phyloP scores from a whole-genome alignment of 2,113 vertebrate species.

The Hymenochirus boettgeri region DNA sequence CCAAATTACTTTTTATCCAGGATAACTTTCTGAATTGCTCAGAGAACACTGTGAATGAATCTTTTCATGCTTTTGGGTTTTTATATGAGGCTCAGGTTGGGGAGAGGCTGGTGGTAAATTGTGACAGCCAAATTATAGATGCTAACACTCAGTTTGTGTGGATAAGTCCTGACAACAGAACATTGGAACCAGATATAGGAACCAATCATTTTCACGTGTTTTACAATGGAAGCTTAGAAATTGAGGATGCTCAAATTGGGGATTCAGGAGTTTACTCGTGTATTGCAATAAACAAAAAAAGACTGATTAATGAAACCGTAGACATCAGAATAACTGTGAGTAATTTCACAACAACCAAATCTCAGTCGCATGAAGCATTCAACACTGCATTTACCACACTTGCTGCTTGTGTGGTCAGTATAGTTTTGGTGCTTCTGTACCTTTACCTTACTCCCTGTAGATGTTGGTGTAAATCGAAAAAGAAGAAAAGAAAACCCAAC shows the following conservation, averaged over 20 bases:
- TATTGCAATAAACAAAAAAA: constrained; percentile 60
- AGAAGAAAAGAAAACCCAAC: constrained; percentile 55
- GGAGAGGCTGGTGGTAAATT: constrained; percentile 65
- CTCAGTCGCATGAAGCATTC: constrained; percentile 67
- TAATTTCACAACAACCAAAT: constrained; percentile 60
- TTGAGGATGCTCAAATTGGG: constrained; percentile 59
- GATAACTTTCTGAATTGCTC: constrained; percentile 60
- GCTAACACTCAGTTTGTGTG: constrained; percentile 58
- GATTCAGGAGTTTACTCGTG: constrained; percentile 74
- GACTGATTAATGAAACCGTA: constrained; percentile 54
- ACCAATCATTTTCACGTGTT: constrained; percentile 56
- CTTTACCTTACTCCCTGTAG: constrained; percentile 80
- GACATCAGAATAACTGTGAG: constrained; percentile 68
- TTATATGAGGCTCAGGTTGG: constrained; percentile 64
- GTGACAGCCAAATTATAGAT: constrained; percentile 58
- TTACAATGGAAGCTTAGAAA: constrained; percentile 71
- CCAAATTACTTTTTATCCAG: constrained; percentile 49
- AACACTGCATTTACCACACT: constrained; percentile 83
- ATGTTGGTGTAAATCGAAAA: constrained; percentile 57
- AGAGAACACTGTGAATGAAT: constrained; percentile 51
- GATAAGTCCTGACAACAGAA: constrained; percentile 62
- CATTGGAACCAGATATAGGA: constrained; percentile 58
- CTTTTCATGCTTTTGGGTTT: constrained; percentile 54
- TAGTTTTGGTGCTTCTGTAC: constrained; percentile 78
- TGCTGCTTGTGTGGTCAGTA: constrained; percentile 78